A percentile compares a stretch with the other conserved stretches of the same genome.
Conservation (phyloP, 2,888 invertebrate genomes). For the Alentia gelatinosa region DNA sequence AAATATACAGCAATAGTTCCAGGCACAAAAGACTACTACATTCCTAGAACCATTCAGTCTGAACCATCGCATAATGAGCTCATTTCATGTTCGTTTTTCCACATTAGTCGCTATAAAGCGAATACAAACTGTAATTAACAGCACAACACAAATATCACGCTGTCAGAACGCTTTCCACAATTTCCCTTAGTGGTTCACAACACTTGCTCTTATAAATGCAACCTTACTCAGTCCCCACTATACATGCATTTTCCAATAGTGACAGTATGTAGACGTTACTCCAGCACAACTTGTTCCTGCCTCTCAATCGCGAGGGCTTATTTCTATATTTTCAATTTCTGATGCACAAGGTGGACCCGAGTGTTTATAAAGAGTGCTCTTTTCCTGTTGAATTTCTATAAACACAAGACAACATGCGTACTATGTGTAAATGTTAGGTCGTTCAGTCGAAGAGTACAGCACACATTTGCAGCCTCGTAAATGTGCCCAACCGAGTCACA, state of each 20-base stretch:
- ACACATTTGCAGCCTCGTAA: conserved; percentile 72
- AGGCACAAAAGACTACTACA: not conserved
- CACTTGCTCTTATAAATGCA: not conserved
- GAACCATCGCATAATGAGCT: not conserved
- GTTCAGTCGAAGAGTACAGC: not conserved
- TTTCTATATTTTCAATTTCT: not conserved
- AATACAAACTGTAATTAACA: no score
- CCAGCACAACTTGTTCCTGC: not conserved
- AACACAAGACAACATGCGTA: conserved; percentile 89
- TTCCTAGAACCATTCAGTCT: not conserved
- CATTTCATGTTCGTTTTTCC: no score
- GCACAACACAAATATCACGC: no score
- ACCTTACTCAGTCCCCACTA: not conserved
- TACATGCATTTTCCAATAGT: not conserved
- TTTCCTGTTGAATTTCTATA: conserved; percentile 89
- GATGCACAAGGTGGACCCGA: conserved; percentile 83
- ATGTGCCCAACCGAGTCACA: conserved; percentile 63
- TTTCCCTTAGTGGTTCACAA: no score
- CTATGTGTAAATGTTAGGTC: not conserved
- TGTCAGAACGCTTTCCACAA: no score
- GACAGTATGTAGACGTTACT: not conserved
- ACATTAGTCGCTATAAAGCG: no score
- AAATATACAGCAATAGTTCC: not conserved
- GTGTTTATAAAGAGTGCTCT: conserved; percentile 93
- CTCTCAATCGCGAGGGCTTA: not conserved